A percentile compares a stretch with the other conserved stretches of the same genome.
Conservation (phyloP, 2,888 invertebrate species). For the Megastigmus dorsalis region DNA sequence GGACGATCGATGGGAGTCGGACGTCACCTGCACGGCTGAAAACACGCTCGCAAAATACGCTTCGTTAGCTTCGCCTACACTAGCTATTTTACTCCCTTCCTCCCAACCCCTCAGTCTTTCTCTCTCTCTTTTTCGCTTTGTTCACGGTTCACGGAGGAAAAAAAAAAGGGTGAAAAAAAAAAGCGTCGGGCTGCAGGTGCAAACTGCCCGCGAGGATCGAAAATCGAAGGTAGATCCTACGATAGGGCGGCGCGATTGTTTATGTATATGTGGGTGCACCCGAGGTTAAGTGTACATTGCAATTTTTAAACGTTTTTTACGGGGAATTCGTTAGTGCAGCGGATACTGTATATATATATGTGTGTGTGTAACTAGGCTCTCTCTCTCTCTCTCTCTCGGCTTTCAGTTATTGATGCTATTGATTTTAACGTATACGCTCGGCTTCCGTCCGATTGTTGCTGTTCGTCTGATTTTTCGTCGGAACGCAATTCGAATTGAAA, state of each 20-base stretch:
- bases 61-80: constrained; percentile 17
- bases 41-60: constrained; percentile 21
- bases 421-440: too few relatives aligned
- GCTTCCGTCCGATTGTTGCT: too few relatives aligned
- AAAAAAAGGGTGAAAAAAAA: neutral
- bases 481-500: too few relatives aligned
- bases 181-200: neutral
- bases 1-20: constrained; percentile 53
- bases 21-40: constrained; percentile 56
- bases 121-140: neutral
- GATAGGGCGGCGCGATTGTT: neutral
- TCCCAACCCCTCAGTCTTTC: neutral
- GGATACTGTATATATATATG: too few relatives aligned
- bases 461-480: too few relatives aligned
- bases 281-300: too few relatives aligned
- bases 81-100: neutral
- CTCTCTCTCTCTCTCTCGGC: too few relatives aligned
- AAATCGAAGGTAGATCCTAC: neutral
- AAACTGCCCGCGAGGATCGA: too few relatives aligned
- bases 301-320: too few relatives aligned
- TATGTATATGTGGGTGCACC: neutral
- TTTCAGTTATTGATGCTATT: too few relatives aligned
- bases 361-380: too few relatives aligned
- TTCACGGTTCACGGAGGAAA: neutral
- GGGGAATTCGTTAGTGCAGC: too few relatives aligned